A percentile compares a stretch with the other conserved stretches of the same genome.
Conservation (phyloP, 2,797 vertebrate species). For the Emys orbicularis region DNA sequence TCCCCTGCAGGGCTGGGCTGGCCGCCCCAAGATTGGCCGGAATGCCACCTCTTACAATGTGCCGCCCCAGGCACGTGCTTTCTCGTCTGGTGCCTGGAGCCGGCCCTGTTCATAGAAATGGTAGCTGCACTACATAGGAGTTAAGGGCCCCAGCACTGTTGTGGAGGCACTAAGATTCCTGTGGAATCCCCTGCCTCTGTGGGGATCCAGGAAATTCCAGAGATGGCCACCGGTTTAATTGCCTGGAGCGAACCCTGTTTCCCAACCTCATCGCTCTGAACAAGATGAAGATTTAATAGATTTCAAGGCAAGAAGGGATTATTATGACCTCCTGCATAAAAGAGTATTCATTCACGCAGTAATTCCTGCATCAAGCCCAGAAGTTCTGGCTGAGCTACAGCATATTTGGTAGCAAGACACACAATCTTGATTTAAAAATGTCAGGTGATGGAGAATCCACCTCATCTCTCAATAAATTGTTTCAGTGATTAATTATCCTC, state of each 20-base stretch:
- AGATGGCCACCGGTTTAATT: background rate
- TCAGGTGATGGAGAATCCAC: background rate
- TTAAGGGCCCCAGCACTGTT: background rate
- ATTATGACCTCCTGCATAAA: background rate
- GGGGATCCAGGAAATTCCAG: background rate
- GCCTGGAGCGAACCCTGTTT: background rate
- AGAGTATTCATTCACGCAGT: background rate
- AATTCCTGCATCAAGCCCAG: background rate
- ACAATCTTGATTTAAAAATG: background rate
- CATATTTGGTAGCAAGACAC: background rate
- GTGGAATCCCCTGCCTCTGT: background rate
- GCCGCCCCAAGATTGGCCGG: no score
- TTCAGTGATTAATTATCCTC: background rate
- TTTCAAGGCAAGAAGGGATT: background rate
- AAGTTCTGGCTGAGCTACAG: background rate
- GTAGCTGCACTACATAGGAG: background rate
- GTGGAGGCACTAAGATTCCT: background rate
- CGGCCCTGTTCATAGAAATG: background rate
- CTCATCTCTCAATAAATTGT: background rate
- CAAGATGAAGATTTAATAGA: background rate
- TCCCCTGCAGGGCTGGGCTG: no score
- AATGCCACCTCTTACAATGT: no score
- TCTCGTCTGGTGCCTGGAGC: no score
- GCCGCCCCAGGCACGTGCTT: no score
- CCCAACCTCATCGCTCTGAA: background rate